These are phyloP conservation scores for Tachysurus fulvidraco DNA, from an alignment of 2,113 vertebrate genomes.

Conservation along the genomic window DNA sequence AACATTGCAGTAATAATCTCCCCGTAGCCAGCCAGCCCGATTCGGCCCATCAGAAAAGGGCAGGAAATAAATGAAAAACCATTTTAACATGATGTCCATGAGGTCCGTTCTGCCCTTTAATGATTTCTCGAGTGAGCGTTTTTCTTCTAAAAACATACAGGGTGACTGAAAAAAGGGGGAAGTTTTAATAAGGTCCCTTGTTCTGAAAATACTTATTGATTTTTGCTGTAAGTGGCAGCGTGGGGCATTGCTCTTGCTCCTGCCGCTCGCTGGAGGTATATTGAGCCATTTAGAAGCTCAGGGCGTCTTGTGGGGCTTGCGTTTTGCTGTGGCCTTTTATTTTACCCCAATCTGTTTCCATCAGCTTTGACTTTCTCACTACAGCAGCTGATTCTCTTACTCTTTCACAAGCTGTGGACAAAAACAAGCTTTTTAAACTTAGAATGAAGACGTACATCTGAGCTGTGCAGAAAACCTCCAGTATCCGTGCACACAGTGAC, in stretches of 20 bases:
- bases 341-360: slow-evolving; percentile 69
- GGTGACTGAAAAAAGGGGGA: slow-evolving; percentile 62
- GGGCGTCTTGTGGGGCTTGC: slow-evolving; percentile 65
- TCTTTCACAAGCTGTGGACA: slow-evolving; percentile 23
- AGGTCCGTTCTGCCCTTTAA: slow-evolving; percentile 61
- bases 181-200: slow-evolving; percentile 73
- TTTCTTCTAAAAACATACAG: slow-evolving; percentile 64
- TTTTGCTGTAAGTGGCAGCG: slow-evolving; percentile 66
- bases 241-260: slow-evolving; percentile 64
- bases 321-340: slow-evolving; percentile 59
- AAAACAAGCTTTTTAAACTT: neutral
- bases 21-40: slow-evolving; percentile 33
- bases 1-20: slow-evolving; percentile 36
- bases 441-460: neutral
- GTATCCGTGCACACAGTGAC: neutral
- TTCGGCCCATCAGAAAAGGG: slow-evolving; percentile 51
- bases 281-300: slow-evolving; percentile 76
- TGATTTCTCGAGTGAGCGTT: slow-evolving; percentile 67
- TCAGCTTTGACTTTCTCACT: slow-evolving; percentile 64
- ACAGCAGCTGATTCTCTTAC: slow-evolving; percentile 57
- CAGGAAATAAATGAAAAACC: slow-evolving; percentile 63
- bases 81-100: slow-evolving; percentile 58
- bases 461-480: neutral
- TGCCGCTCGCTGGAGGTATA: slow-evolving; percentile 70
- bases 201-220: slow-evolving; percentile 80